Conservation (phyloP, 2,888 invertebrate species). For the Limnephilus auricula region DNA sequence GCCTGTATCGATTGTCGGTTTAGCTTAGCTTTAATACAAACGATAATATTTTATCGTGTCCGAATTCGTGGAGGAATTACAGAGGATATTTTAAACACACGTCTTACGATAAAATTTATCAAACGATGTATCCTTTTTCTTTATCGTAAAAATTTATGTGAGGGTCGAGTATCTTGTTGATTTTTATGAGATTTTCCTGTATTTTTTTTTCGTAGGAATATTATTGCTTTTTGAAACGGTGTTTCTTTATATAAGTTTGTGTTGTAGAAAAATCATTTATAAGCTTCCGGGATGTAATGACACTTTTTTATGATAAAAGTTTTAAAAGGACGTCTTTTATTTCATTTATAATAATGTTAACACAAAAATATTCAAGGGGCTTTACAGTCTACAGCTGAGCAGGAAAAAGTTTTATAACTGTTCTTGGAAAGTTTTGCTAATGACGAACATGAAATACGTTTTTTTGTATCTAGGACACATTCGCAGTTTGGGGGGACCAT, state of each 20-base stretch:
- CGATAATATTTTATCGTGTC: background rate
- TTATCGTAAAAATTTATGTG: background rate
- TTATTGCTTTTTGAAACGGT: background rate
- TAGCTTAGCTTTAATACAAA: background rate
- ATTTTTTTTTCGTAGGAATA: background rate
- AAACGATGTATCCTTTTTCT: conserved; percentile 4
- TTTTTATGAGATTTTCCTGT: background rate
- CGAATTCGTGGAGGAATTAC: background rate
- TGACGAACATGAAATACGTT: too few species aligned
- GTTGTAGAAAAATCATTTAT: background rate
- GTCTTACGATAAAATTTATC: conserved; percentile 6
- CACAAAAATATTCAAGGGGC: background rate
- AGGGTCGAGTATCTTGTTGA: background rate
- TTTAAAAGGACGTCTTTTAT: background rate
- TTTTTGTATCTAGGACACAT: too few species aligned
- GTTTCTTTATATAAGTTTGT: background rate
- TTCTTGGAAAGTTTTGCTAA: too few species aligned
- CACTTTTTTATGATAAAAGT: background rate
- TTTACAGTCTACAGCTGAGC: too few species aligned
- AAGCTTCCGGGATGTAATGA: background rate
- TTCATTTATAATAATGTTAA: background rate
- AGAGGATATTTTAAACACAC: conserved; percentile 8
- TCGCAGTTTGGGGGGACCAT: too few species aligned
- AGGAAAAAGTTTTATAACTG: too few species aligned
- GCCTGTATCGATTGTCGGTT: background rate